These are phyloP conservation scores for Gavia stellata DNA, from an alignment of 2,113 vertebrate genomes.

Conservation along the genomic window DNA sequence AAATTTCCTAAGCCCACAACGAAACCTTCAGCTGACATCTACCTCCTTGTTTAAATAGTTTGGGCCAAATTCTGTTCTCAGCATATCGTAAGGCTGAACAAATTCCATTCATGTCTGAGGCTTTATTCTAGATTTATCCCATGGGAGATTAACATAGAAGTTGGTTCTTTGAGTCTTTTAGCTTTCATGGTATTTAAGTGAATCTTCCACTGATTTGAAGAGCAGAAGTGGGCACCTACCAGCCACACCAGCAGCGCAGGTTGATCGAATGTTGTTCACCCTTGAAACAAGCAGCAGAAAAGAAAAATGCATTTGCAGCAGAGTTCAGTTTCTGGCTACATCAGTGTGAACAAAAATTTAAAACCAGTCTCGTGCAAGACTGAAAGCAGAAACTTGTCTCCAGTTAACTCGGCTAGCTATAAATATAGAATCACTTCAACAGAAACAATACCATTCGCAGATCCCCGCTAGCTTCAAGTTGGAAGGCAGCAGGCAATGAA, in stretches of 20 bases:
- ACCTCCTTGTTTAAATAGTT: neutral
- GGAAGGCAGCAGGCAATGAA: neutral
- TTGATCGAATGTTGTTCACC: accelerated
- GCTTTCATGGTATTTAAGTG: neutral
- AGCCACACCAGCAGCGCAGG: accelerated
- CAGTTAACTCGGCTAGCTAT: neutral
- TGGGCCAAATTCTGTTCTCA: neutral
- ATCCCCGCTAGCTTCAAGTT: neutral
- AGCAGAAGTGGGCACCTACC: neutral
- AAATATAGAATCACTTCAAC: neutral
- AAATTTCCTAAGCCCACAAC: neutral
- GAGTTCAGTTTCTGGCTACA: neutral
- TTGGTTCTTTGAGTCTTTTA: neutral
- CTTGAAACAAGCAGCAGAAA: neutral
- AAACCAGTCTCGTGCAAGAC: neutral
- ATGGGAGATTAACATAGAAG: neutral
- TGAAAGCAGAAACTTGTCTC: neutral
- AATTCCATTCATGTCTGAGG: neutral
- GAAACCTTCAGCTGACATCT: neutral
- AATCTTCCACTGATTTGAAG: neutral
- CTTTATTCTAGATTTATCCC: neutral
- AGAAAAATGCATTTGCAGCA: neutral
- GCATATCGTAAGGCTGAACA: neutral
- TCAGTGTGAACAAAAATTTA: neutral
- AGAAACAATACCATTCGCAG: neutral